phyloP scores from a whole-genome alignment of 2,888 invertebrate species.

The Cosmia pyralina region DNA sequence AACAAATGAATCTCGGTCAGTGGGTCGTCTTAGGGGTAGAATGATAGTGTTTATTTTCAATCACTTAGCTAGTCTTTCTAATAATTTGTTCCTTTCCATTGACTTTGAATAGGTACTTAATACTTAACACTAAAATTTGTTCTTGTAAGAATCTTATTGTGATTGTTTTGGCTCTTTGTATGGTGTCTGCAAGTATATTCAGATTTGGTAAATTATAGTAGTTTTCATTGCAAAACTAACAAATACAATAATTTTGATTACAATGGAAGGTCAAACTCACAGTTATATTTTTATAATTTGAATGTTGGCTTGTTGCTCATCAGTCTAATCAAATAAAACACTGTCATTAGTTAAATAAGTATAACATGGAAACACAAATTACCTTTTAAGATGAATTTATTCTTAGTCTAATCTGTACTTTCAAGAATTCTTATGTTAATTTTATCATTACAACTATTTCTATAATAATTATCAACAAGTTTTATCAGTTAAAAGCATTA shows the following conservation, averaged over 20 bases:
- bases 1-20: conserved; percentile 43
- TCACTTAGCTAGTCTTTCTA: not conserved
- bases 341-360: not conserved
- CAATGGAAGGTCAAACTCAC: not conserved
- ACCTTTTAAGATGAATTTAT: not conserved
- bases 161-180: not conserved
- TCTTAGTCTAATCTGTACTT: not conserved
- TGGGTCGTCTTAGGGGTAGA: too few species aligned
- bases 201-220: not conserved
- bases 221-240: not conserved
- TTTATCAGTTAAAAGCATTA: not conserved
- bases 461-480: not conserved
- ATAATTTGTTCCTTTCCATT: not conserved
- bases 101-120: not conserved
- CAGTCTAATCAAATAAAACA: not conserved
- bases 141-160: not conserved
- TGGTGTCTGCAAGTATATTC: not conserved
- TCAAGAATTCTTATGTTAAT: too few species aligned
- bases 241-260: not conserved
- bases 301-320: not conserved
- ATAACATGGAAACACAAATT: too few species aligned
- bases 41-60: not conserved
- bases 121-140: not conserved
- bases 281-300: not conserved
- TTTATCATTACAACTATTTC: not conserved